Conservation (phyloP, 2,113 vertebrate genomes). For the Rhynchopsitta pachyrhyncha region DNA sequence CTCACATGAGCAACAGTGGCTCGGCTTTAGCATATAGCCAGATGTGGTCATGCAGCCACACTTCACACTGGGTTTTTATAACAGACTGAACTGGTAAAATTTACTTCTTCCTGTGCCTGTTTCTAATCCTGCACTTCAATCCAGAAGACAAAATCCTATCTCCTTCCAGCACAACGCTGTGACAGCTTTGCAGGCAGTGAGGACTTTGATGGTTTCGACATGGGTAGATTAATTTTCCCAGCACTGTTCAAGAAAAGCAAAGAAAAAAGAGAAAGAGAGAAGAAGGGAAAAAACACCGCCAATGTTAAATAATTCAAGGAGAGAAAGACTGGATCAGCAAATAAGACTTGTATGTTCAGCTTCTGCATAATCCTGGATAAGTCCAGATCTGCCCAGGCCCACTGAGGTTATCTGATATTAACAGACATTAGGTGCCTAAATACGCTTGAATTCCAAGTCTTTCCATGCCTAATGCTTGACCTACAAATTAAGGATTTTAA, state of each 20-base stretch:
- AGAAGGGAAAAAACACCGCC: neutral
- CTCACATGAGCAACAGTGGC: neutral
- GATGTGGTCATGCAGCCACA: neutral
- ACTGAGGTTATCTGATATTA: neutral
- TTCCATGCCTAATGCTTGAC: neutral
- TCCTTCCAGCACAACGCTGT: neutral
- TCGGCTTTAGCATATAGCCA: fast-evolving
- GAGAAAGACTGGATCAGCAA: neutral
- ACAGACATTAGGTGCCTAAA: neutral
- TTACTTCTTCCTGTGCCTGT: neutral
- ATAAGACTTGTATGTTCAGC: neutral
- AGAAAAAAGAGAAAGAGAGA: neutral
- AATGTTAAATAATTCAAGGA: neutral
- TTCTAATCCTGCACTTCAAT: neutral
- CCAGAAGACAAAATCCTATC: neutral
- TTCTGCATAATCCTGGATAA: neutral
- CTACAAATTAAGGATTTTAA: neutral
- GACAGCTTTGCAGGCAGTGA: neutral
- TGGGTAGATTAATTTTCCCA: neutral
- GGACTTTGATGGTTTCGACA: neutral
- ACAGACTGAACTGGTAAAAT: neutral
- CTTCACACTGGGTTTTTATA: neutral
- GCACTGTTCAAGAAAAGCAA: neutral
- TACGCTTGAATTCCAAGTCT: neutral
- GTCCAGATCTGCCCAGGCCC: neutral